Conservation (phyloP, 2,113 vertebrate genomes). For the Perca fluviatilis region DNA sequence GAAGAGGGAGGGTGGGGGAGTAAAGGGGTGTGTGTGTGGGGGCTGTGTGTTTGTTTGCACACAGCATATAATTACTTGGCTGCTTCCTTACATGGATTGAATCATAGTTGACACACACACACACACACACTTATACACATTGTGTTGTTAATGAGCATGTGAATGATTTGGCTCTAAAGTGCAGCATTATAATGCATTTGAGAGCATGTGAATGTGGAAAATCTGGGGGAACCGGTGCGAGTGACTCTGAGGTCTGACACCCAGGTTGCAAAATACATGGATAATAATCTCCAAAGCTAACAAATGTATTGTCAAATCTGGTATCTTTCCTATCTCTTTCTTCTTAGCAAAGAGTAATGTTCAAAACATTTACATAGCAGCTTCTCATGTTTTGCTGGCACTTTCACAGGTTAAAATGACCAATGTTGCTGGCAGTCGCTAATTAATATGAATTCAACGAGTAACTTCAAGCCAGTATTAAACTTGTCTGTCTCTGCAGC, state of each 20-base stretch:
- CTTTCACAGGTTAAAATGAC: neutral
- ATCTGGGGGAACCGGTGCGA: neutral
- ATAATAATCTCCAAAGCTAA: neutral
- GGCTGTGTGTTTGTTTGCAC: constrained; percentile 74
- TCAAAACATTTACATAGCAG: neutral
- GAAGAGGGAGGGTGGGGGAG: neutral
- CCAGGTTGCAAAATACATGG: neutral
- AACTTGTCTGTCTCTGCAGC: neutral
- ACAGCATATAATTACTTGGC: constrained; percentile 80
- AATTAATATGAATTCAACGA: neutral
- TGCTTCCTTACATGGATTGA: constrained; percentile 54
- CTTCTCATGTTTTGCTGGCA: neutral
- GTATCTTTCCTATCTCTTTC: neutral
- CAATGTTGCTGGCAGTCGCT: neutral
- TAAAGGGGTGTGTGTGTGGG: constrained; percentile 3
- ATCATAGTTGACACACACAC: constrained; percentile 61
- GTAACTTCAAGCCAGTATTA: neutral
- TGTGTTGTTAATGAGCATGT: constrained; percentile 66
- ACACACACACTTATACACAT: constrained; percentile 58
- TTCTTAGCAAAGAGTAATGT: neutral
- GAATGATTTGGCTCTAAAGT: constrained; percentile 59
- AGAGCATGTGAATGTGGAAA: constrained; percentile 1
- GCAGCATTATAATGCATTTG: neutral
- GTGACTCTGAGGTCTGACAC: constrained; percentile 1
- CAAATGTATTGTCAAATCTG: neutral